These are phyloP conservation scores for Asobara japonica DNA, from an alignment of 1,140 invertebrate genomes.

Conservation along the genomic window DNA sequence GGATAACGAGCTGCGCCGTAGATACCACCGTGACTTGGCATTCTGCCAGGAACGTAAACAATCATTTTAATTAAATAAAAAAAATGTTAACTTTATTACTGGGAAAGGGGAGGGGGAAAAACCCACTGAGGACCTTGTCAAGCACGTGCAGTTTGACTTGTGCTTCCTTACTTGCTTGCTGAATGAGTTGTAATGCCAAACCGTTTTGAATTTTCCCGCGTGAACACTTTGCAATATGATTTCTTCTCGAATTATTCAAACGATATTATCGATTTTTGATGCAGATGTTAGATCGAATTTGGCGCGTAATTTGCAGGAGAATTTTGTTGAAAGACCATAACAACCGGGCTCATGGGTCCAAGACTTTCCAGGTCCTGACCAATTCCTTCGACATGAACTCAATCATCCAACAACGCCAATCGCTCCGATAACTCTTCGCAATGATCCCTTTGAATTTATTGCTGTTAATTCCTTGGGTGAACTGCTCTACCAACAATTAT, in stretches of 20 bases:
- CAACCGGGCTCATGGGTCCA: background rate
- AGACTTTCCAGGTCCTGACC: slow-evolving; percentile 34
- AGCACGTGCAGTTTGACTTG: background rate
- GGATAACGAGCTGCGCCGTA: slow-evolving; percentile 60
- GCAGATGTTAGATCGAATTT: too few species aligned
- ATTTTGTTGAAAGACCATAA: background rate
- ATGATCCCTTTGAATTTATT: background rate
- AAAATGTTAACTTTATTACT: too few species aligned
- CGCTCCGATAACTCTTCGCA: background rate
- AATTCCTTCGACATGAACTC: background rate
- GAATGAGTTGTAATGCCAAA: background rate
- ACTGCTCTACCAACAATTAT: background rate
- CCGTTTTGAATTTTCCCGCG: too few species aligned
- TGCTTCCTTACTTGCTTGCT: background rate
- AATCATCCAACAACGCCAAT: background rate
- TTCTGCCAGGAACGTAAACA: slow-evolving; percentile 66
- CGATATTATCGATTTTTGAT: too few species aligned
- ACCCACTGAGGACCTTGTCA: background rate
- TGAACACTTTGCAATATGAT: background rate
- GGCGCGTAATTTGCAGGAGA: background rate
- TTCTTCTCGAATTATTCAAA: too few species aligned
- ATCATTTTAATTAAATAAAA: slow-evolving; percentile 61
- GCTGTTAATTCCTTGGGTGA: background rate
- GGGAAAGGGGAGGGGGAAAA: too few species aligned
- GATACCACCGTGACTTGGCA: slow-evolving; percentile 61